Evolutionary conservation across 2,797 vertebrate genomes (phyloP), one percentile per base, ranked within the genome.

Genomic region (Streptopelia turtur): DNA sequence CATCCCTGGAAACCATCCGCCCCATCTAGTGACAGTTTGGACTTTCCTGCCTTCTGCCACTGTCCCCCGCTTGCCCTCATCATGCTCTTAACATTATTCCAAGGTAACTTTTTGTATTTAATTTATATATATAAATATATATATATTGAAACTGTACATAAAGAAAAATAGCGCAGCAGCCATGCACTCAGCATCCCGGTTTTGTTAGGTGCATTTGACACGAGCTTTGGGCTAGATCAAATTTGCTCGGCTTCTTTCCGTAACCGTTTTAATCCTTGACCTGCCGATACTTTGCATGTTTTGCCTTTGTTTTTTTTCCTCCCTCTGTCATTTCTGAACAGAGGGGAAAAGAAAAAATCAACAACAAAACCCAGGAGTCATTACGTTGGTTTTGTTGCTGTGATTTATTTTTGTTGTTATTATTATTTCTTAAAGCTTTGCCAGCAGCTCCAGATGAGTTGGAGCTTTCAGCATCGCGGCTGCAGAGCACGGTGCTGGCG

Each of bases 221-320:
- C 43, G 65, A 86, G 71, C 79, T 93, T 86, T 60, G 96, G 96
- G 96, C 96, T 97, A 95, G 96, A 96, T 95, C 96, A 94, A 96
- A 95, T 90, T 86, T 70, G 43, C 75, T 94, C 8, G 3, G 47
- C 65, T 91, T 84, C 74, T 22, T 71, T 81, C 75, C 70, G 15
- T 83, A 71, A 33, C 31, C 45, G 9, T 89, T 84, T 93, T 41
- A 65, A 65, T 31, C 78, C 59, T 91, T 59, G 63, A 65, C 72
- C 30, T 84, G 41, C 68, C 80, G 39, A 24, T 68, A 49, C 20
- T 77, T 66, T 8, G 11, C 10, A 24, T 16, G 1, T 24, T 37
- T 15, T 43, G 16, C 41, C 41, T 43, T 43, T 43, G 49, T 8
- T 63, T 82, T 66, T 68, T 70, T 23, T 2, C 0, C 5, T 43